Evolutionary conservation across 2,113 vertebrate genomes (phyloP).

Genomic region (Dunckerocampus dactyliophorus): DNA sequence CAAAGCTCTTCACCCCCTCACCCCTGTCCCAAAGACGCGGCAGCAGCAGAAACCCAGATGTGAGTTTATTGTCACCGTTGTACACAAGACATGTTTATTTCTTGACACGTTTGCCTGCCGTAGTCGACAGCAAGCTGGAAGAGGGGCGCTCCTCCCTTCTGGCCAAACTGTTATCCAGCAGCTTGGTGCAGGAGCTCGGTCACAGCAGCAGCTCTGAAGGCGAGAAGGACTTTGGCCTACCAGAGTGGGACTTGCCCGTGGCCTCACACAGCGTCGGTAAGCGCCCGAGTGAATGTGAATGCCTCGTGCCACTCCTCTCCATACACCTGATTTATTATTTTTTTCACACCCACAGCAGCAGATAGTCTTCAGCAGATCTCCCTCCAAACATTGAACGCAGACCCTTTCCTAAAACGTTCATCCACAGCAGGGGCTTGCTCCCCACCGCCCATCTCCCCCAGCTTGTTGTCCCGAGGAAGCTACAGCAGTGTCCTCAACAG

Average conservation of each 20-base stretch:
- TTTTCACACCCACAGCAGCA: slow-evolving; percentile 65
- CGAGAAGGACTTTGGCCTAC: slow-evolving; percentile 90
- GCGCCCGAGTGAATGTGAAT: slow-evolving; percentile 23
- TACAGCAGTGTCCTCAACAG: slow-evolving; percentile 91
- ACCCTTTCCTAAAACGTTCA: slow-evolving; percentile 89
- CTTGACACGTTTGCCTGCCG: slow-evolving; percentile 8
- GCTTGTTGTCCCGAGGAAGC: slow-evolving; percentile 70
- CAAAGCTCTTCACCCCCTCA: slow-evolving; percentile 80
- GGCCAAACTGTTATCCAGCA: slow-evolving; percentile 78
- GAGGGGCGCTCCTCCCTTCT: slow-evolving; percentile 80
- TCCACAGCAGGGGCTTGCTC: slow-evolving; percentile 81
- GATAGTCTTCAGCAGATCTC: slow-evolving; percentile 96
- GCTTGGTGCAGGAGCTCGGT: slow-evolving; percentile 80
- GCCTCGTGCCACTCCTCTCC: neutral
- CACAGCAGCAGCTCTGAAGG: slow-evolving; percentile 97
- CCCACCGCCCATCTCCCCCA: slow-evolving; percentile 77
- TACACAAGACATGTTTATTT: neutral
- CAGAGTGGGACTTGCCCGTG: slow-evolving; percentile 93
- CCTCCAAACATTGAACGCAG: slow-evolving; percentile 92
- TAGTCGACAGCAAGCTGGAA: slow-evolving; percentile 72
- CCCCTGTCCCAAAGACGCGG: slow-evolving; percentile 80
- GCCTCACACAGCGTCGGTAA: slow-evolving; percentile 83
- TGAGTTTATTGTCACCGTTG: slow-evolving; percentile 28
- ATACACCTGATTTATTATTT: neutral
- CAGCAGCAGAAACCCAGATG: slow-evolving; percentile 69